These are phyloP conservation scores for Chironomus riparius DNA, from an alignment of 2,888 invertebrate species.

Conservation along the genomic window DNA sequence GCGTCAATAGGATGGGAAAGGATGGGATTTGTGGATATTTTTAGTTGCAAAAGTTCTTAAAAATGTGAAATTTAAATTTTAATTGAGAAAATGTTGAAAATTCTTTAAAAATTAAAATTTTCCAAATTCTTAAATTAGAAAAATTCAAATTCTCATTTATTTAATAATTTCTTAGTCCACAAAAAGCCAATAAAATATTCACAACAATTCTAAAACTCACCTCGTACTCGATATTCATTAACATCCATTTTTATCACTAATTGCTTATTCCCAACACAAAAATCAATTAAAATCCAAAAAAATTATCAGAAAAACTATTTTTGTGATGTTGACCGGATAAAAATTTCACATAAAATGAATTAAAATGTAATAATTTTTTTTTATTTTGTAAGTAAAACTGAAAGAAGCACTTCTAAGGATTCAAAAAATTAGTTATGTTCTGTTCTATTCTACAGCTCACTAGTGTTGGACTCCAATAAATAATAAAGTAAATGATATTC, in stretches of 20 bases:
- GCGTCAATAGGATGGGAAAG: no score
- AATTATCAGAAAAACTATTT: neutral
- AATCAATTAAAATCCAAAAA: neutral
- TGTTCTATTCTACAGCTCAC: no score
- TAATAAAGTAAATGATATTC: no score
- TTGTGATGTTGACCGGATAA: neutral
- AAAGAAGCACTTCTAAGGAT: neutral
- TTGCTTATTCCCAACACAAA: neutral
- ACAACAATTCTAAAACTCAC: conserved; percentile 37
- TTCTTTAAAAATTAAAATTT: no score
- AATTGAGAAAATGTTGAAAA: no score
- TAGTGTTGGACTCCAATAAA: no score
- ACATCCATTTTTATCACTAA: conserved; percentile 42
- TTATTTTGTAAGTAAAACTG: neutral
- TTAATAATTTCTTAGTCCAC: no score
- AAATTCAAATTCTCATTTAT: no score
- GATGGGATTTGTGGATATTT: neutral
- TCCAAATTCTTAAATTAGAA: no score
- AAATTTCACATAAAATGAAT: neutral
- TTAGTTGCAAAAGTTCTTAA: no score
- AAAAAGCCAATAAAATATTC: no score
- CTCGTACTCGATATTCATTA: conserved; percentile 46
- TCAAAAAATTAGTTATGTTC: neutral
- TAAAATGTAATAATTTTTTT: neutral
- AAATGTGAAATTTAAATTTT: no score